phyloP scores from a whole-genome alignment of 2,888 invertebrate genomes.

The Aphodius sticticus region DNA sequence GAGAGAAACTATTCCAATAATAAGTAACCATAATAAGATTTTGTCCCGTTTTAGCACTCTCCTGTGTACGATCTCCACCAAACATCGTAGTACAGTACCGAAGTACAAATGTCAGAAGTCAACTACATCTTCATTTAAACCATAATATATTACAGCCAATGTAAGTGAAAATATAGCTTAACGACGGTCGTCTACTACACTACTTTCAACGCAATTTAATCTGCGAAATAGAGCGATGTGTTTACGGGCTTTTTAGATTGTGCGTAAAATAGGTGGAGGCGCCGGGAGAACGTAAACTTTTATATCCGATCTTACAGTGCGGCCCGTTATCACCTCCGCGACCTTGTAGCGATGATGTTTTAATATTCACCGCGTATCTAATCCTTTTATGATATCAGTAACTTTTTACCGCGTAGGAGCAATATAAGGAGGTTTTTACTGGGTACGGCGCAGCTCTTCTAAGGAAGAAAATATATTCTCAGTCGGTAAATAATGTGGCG shows the following conservation, averaged over 20 bases:
- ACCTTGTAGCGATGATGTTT: background rate
- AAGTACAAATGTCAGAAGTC: background rate
- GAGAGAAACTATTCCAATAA: background rate
- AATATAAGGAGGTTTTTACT: background rate
- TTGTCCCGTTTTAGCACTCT: background rate
- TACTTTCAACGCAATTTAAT: background rate
- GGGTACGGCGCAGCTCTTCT: background rate
- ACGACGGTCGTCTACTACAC: background rate
- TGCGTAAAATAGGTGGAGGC: background rate
- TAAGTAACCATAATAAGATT: background rate
- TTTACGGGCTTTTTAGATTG: background rate
- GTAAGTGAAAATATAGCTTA: no score
- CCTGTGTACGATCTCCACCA: background rate
- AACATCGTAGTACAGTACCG: background rate
- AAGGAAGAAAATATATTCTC: background rate
- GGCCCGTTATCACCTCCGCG: background rate
- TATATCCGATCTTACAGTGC: background rate
- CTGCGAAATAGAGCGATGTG: background rate
- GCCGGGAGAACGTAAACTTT: background rate
- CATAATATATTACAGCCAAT: background rate
- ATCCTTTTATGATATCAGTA: background rate
- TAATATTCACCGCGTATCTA: background rate
- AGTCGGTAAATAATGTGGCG: background rate
- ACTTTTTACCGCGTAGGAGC: background rate
- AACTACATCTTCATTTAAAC: background rate